Evolutionary conservation across 2,797 vertebrate genomes (phyloP).

Genomic region (Danio albolineatus): DNA sequence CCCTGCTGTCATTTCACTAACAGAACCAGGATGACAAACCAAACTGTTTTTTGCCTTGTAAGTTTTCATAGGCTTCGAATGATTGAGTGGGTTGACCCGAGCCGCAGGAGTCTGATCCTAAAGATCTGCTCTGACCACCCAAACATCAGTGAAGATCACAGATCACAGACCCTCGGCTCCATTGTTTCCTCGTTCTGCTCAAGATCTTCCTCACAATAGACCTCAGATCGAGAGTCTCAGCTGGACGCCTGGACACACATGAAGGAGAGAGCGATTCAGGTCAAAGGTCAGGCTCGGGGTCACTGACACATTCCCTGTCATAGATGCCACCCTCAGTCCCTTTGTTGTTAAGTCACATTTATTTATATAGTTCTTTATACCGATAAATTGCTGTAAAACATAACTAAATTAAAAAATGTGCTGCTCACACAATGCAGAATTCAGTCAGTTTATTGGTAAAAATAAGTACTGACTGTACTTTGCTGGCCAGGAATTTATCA

Average conservation of each 20-base stretch:
- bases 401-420: no score
- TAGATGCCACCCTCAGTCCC: background rate
- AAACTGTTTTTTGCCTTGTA: no score
- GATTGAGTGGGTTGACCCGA: conserved; percentile 37
- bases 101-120: conserved; percentile 47
- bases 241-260: conserved; percentile 50
- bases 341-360: background rate
- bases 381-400: no score
- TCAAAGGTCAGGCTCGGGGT: conserved; percentile 55
- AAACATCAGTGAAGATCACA: background rate
- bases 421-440: no score
- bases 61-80: conserved; percentile 9
- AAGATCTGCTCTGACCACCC: conserved; percentile 55
- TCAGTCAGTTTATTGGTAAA: no score
- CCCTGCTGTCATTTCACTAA: background rate
- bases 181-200: conserved; percentile 4
- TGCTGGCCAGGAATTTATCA: no score
- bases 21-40: conserved; percentile 1
- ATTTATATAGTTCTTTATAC: background rate
- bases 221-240: conserved; percentile 12
- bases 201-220: conserved; percentile 1
- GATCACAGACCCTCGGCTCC: conserved; percentile 31
- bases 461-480: no score
- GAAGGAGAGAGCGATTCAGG: conserved; percentile 54
- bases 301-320: conserved; percentile 5